phyloP scores from a whole-genome alignment of 2,113 vertebrate genomes.

The Galbula dea region DNA sequence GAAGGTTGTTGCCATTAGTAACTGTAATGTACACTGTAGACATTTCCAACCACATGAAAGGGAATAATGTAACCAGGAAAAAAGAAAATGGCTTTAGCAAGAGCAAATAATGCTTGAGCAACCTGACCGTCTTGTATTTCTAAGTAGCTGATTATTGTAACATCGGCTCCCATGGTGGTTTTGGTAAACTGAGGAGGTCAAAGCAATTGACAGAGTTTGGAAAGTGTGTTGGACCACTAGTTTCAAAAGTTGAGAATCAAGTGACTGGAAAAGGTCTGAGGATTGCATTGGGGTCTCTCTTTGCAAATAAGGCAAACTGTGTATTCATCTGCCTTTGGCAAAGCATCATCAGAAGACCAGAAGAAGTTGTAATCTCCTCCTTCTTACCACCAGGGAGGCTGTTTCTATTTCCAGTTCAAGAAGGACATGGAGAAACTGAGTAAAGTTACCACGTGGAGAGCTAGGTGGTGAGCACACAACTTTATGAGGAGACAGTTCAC shows the following conservation, averaged over 20 bases:
- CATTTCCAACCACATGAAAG: neutral
- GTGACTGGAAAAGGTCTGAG: neutral
- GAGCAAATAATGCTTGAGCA: neutral
- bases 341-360: neutral
- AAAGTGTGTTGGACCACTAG: neutral
- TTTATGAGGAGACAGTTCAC: neutral
- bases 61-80: constrained; percentile 6
- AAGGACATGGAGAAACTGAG: neutral
- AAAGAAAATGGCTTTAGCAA: neutral
- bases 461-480: neutral
- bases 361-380: neutral
- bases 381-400: neutral
- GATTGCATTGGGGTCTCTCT: neutral
- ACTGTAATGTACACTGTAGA: neutral
- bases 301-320: neutral
- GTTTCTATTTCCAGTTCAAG: neutral
- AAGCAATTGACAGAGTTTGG: neutral
- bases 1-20: constrained; percentile 47
- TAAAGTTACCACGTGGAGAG: neutral
- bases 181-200: neutral
- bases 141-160: neutral
- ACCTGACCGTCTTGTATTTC: neutral
- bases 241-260: neutral
- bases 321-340: neutral
- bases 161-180: neutral